Evolutionary conservation across 2,797 vertebrate genomes (phyloP).

Genomic region (Gouania willdenowi): DNA sequence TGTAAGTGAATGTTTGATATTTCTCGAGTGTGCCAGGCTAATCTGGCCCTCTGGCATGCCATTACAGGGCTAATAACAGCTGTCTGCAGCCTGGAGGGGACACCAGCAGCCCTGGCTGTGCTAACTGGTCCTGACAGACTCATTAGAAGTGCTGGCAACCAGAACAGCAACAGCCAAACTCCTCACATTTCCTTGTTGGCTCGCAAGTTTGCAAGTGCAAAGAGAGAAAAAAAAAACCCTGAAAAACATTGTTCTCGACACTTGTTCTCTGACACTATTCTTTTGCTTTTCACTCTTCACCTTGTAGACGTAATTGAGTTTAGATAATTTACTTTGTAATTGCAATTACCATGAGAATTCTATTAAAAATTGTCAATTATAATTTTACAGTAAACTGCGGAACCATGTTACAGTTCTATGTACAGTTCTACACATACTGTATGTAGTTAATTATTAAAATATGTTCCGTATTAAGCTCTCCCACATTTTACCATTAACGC

Average conservation of each 20-base stretch:
- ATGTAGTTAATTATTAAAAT: no score
- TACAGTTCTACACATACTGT: no score
- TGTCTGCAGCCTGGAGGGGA: slow-evolving; percentile 75
- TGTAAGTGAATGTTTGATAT: slow-evolving; percentile 71
- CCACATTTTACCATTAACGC: no score
- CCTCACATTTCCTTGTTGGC: slow-evolving; percentile 54
- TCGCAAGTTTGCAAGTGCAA: slow-evolving; percentile 53
- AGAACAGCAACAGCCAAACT: slow-evolving; percentile 66
- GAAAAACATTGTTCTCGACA: slow-evolving; percentile 49
- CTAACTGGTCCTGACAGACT: slow-evolving; percentile 81
- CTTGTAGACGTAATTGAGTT: no score
- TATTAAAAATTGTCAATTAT: no score
- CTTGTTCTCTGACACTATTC: slow-evolving; percentile 54
- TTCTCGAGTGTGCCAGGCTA: slow-evolving; percentile 71
- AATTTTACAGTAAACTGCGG: no score
- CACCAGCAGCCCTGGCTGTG: slow-evolving; percentile 59
- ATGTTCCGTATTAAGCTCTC: no score
- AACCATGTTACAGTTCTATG: no score
- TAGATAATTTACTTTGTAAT: no score
- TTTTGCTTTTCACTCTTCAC: slow-evolving; percentile 42
- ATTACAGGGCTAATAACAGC: slow-evolving; percentile 83
- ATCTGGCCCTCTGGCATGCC: slow-evolving; percentile 78
- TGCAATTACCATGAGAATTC: no score
- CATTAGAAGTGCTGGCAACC: slow-evolving; percentile 79
- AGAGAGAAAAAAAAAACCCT: no score